Evolutionary conservation across 2,113 vertebrate genomes (phyloP).

Genomic region (Cettia cetti): DNA sequence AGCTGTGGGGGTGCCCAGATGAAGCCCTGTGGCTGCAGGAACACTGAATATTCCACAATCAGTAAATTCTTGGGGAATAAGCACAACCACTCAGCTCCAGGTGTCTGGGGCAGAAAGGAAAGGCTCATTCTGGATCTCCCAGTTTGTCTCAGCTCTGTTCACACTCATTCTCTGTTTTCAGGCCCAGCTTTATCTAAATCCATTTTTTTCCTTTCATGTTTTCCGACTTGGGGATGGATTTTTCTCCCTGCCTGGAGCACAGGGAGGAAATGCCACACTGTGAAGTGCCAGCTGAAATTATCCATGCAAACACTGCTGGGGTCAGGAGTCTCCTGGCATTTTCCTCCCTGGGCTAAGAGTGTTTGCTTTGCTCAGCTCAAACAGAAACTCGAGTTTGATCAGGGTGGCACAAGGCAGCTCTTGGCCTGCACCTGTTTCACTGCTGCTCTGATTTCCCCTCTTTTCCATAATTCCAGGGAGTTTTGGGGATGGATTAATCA

Average conservation of each 20-base stretch:
- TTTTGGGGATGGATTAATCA: not conserved
- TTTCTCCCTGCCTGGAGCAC: conserved; percentile 4
- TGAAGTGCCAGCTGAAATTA: conserved; percentile 28
- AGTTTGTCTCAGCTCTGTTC: conserved; percentile 54
- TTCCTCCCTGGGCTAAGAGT: not conserved
- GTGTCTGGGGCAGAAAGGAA: conserved; percentile 1
- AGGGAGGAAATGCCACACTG: not conserved
- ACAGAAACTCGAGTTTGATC: not conserved
- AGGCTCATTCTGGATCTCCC: conserved; percentile 21
- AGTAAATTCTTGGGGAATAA: not conserved
- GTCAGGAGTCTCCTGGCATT: not conserved
- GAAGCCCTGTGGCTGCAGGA: not conserved
- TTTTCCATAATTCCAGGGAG: not conserved
- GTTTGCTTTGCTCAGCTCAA: conserved; percentile 22
- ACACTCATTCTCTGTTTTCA: conserved; percentile 65
- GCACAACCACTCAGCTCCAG: not conserved
- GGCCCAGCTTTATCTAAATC: conserved; percentile 63
- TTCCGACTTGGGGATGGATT: conserved; percentile 9
- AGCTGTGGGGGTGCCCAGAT: not conserved
- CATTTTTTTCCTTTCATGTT: conserved; percentile 64
- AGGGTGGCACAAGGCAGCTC: not conserved
- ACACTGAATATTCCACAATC: not conserved
- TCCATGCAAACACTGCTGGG: not conserved
- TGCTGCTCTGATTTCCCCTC: not conserved
- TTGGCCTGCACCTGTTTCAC: not conserved